Conservation (phyloP, 2,888 invertebrate species). For the Iselma pallidipennis region DNA sequence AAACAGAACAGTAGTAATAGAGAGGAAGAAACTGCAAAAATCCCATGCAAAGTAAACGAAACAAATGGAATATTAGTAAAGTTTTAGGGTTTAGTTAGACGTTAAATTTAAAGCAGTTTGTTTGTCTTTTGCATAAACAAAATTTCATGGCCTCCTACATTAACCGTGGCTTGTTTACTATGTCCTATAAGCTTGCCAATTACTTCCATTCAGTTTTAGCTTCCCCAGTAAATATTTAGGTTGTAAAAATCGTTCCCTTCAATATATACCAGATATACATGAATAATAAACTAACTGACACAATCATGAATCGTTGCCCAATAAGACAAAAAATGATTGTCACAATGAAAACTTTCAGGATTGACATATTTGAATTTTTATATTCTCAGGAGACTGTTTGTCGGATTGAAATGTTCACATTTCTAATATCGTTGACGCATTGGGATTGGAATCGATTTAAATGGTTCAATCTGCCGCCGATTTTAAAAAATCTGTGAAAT, state of each 20-base stretch:
- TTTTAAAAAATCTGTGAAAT: background rate
- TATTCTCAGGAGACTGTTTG: background rate
- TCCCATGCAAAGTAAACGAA: background rate
- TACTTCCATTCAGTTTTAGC: slow-evolving; percentile 29
- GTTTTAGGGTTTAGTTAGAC: background rate
- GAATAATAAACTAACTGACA: too few relatives aligned
- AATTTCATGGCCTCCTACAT: slow-evolving; percentile 25
- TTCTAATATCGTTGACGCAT: background rate
- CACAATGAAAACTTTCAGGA: background rate
- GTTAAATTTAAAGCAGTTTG: slow-evolving; percentile 18
- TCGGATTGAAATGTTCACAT: background rate
- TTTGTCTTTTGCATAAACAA: slow-evolving; percentile 27
- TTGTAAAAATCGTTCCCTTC: slow-evolving; percentile 11
- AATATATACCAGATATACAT: too few relatives aligned
- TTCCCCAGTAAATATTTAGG: slow-evolving; percentile 26
- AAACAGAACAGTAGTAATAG: too few relatives aligned
- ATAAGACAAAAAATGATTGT: too few relatives aligned
- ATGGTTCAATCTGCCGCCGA: background rate
- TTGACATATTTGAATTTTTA: background rate
- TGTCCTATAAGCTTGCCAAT: slow-evolving; percentile 26
- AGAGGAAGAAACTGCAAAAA: background rate
- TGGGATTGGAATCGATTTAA: background rate
- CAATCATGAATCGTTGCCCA: too few relatives aligned
- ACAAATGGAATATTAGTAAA: background rate
- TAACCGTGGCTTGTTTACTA: slow-evolving; percentile 27